Evolutionary conservation across 2,113 vertebrate genomes (phyloP).

Genomic region (Aleadryas rufinucha): DNA sequence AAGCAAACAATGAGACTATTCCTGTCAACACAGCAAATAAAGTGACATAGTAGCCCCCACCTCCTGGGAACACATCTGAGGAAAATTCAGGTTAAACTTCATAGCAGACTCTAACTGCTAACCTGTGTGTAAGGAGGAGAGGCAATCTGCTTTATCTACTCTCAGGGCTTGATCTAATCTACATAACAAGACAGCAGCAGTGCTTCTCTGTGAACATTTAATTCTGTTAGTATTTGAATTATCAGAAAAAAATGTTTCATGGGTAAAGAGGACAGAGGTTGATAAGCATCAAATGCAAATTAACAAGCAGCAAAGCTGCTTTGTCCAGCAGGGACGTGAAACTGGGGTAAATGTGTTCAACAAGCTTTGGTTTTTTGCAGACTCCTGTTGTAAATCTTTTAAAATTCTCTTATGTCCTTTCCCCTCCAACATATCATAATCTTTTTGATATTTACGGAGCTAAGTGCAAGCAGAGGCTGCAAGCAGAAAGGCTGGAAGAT

Average conservation of each 20-base stretch:
- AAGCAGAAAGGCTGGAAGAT: background rate
- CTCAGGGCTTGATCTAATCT: background rate
- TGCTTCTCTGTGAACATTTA: background rate
- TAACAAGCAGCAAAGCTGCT: background rate
- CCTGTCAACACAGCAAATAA: background rate
- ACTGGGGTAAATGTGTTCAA: background rate
- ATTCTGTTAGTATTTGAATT: constrained; percentile 4
- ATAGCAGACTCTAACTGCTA: background rate
- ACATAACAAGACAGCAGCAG: background rate
- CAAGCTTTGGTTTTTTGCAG: background rate
- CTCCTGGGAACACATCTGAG: background rate
- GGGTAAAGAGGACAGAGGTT: background rate
- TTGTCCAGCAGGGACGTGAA: background rate
- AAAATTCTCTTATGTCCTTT: constrained; percentile 17
- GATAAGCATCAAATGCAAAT: constrained; percentile 9
- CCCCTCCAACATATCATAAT: background rate
- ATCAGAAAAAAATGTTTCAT: background rate
- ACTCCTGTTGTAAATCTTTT: background rate
- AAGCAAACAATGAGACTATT: background rate
- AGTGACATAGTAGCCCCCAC: background rate
- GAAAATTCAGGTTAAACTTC: background rate
- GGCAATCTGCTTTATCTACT: background rate
- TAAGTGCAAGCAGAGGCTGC: background rate
- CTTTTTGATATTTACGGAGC: constrained; percentile 42
- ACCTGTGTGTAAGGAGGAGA: background rate